phyloP scores from a whole-genome alignment of 2,113 vertebrate species.

The Typhlomys cinereus region DNA sequence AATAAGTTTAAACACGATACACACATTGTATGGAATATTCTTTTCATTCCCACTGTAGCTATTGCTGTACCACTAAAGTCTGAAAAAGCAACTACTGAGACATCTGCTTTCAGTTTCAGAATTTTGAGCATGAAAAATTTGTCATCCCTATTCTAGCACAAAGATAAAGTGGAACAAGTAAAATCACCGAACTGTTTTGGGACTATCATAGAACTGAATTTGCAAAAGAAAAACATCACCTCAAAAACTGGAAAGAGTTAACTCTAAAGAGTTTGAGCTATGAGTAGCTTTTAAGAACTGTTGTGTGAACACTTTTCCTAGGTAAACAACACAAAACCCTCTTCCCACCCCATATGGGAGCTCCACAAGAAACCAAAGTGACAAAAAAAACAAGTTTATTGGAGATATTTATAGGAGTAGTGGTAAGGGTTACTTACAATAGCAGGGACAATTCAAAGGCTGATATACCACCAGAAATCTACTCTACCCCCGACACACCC shows the following conservation, averaged over 20 bases:
- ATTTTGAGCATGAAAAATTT: background rate
- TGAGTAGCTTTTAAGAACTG: background rate
- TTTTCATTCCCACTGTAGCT: background rate
- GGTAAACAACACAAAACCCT: no score
- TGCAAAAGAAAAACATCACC: background rate
- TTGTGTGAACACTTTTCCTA: no score
- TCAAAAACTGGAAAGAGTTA: background rate
- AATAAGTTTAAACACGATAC: background rate
- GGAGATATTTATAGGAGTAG: no score
- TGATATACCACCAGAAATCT: no score
- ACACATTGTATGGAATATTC: background rate
- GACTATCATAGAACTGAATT: background rate
- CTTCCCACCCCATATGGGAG: no score
- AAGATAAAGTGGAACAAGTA: background rate
- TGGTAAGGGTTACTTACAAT: no score
- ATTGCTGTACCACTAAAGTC: background rate
- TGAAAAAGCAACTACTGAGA: background rate
- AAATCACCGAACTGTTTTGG: background rate
- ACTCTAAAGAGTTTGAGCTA: background rate
- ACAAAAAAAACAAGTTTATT: no score
- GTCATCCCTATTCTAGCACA: background rate
- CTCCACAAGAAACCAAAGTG: no score
- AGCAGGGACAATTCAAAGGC: no score
- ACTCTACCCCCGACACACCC: no score
- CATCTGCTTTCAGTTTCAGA: background rate